phyloP scores from a whole-genome alignment of 2,888 invertebrate genomes.

The Diarsia rubi region DNA sequence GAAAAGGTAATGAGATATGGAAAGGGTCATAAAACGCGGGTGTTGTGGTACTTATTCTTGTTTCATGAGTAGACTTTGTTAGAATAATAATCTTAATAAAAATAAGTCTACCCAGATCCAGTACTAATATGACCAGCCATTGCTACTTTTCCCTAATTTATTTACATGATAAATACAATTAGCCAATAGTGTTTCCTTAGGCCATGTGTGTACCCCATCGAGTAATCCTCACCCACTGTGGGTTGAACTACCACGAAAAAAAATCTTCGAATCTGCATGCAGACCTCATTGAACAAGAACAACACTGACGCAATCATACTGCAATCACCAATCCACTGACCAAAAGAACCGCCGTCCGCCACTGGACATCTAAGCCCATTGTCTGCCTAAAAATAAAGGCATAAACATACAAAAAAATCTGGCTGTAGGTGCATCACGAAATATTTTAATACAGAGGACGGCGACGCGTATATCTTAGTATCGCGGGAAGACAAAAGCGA shows the following conservation, averaged over 20 bases:
- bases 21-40: conserved; percentile 1
- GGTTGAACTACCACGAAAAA: background rate
- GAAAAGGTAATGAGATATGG: conserved; percentile 20
- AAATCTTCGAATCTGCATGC: background rate
- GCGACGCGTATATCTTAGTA: conserved; percentile 66
- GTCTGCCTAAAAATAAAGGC: conserved; percentile 58
- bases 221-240: too few species aligned
- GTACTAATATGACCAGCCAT: too few species aligned
- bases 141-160: too few species aligned
- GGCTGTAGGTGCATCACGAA: conserved; percentile 63
- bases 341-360: conserved; percentile 51
- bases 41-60: too few species aligned
- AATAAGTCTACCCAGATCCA: too few species aligned
- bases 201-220: too few species aligned
- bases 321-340: conserved; percentile 39
- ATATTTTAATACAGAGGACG: conserved; percentile 71
- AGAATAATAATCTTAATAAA: too few species aligned
- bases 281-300: conserved; percentile 22
- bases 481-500: conserved; percentile 80
- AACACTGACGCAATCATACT: conserved; percentile 35
- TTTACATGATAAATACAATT: too few species aligned
- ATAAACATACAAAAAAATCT: conserved; percentile 56
- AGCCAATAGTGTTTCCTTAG: too few species aligned
- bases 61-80: background rate
- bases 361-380: conserved; percentile 59